These are phyloP conservation scores for Polyploca ridens DNA, from an alignment of 2,888 invertebrate species.

Conservation along the genomic window DNA sequence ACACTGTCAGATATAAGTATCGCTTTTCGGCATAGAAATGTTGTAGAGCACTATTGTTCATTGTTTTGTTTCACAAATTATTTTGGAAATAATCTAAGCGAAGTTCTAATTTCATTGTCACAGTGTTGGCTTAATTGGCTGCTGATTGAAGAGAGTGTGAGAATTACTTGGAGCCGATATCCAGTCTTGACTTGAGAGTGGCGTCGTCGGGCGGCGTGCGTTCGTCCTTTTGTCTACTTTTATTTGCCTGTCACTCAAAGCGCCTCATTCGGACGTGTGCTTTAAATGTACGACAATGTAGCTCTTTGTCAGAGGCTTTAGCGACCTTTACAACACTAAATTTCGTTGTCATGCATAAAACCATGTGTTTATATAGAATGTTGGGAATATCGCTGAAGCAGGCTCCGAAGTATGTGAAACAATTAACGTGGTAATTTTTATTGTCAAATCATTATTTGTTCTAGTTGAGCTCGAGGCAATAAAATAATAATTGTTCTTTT, in stretches of 20 bases:
- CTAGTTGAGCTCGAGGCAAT: background rate
- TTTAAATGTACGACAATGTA: slow-evolving; percentile 61
- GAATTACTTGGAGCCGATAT: slow-evolving; percentile 48
- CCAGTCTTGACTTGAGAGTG: slow-evolving; percentile 29
- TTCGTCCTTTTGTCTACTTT: slow-evolving; percentile 68
- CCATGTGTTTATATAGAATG: slow-evolving; percentile 65
- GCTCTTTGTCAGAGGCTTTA: slow-evolving; percentile 69
- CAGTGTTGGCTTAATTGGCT: slow-evolving; percentile 24
- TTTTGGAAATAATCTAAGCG: slow-evolving; percentile 38
- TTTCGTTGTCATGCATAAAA: slow-evolving; percentile 79
- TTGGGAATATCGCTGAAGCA: slow-evolving; percentile 42
- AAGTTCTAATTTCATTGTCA: slow-evolving; percentile 37
- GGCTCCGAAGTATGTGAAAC: slow-evolving; percentile 33
- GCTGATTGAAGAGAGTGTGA: slow-evolving; percentile 65
- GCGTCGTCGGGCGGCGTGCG: slow-evolving; percentile 43
- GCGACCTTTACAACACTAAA: slow-evolving; percentile 72
- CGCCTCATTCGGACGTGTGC: slow-evolving; percentile 61
- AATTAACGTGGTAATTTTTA: slow-evolving; percentile 49
- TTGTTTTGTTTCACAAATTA: slow-evolving; percentile 43
- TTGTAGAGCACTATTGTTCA: slow-evolving; percentile 50
- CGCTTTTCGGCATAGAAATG: slow-evolving; percentile 51
- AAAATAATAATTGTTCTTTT: background rate
- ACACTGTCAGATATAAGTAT: slow-evolving; percentile 41
- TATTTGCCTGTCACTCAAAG: slow-evolving; percentile 80
- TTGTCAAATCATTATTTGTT: background rate